Evolutionary conservation across 2,797 vertebrate genomes (phyloP), one percentile per base, ranked within the genome.

Genomic region (Sphaeramia orbicularis): DNA sequence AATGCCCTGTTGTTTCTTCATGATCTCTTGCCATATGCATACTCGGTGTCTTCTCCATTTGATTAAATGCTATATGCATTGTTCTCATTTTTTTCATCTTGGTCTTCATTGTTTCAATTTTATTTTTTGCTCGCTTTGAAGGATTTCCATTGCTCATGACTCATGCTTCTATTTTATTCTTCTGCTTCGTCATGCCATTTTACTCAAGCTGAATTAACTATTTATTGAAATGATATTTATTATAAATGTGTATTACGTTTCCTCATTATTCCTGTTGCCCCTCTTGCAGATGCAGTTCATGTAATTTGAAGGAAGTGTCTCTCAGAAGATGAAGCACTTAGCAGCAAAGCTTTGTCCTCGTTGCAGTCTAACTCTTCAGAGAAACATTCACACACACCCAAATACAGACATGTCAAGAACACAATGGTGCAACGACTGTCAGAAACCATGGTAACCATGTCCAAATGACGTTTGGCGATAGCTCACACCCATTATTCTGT

Each of bases 271-370:
- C 30, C 10, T 68, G 74, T 78, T 78, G 32, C 40, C 51, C 83
- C 18, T 71, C 75, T 89, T 86, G 42, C 95, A 99, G 98, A 99
- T 99, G 95, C 97, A 99, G 92, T 99, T 99, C 94, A 99, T 99
- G 97, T 99, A 96, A 97, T 91, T 85, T 84, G 86, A 95, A 94
- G 92, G 93, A 90, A 80, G 93, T 93, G 89, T 83, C 47, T 93
- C 92, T 96, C 89, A 88, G 93, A 95, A 93, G 93, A 96, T 85
- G 91, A 93, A 91, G 90, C 94, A 93, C 94, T 94, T 93, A 90
- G 90, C 93, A 92, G 94, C 91, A 89, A 95, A 94, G 85, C 89
- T 85, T 94, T 94, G 93, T 94, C 93, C 93, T 95, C 93, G 93
- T 94, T 92, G 95, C 94, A 91, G 94, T 95, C 91, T 91, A 94